Conservation (phyloP, 2,113 vertebrate species). For the Callospermophilus lateralis region DNA sequence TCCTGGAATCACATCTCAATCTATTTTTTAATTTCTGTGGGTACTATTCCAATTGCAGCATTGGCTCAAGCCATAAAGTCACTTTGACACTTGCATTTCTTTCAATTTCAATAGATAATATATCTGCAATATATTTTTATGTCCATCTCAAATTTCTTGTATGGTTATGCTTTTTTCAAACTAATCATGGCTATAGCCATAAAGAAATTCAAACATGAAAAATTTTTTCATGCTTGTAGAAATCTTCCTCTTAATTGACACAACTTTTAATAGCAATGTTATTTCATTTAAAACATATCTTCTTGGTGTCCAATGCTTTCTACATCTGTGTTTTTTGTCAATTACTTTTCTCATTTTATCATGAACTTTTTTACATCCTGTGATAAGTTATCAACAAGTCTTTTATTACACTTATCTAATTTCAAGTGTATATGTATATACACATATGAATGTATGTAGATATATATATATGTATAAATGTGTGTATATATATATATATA, state of each 20-base stretch:
- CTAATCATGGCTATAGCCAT: not conserved
- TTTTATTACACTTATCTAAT: not conserved
- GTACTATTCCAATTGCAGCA: not conserved
- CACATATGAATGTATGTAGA: not conserved
- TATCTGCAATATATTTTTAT: constrained; percentile 13
- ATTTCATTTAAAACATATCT: not conserved
- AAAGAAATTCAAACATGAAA: not conserved
- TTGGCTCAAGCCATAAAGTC: constrained; percentile 25
- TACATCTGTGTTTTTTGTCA: not conserved
- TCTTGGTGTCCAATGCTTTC: not conserved
- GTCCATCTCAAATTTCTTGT: not conserved
- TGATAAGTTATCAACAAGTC: not conserved
- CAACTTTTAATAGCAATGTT: not conserved
- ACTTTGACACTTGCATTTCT: not conserved
- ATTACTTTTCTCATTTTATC: not conserved
- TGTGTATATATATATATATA: no score
- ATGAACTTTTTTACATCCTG: not conserved
- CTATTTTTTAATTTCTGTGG: constrained; percentile 19
- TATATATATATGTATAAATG: not conserved
- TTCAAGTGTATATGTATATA: not conserved
- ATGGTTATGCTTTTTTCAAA: not conserved
- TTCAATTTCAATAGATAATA: constrained; percentile 34
- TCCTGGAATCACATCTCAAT: constrained; percentile 1
- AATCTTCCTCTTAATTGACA: not conserved
- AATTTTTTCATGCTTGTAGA: not conserved